Conservation (phyloP, 2,797 vertebrate genomes). For the Oreortyx pictus region DNA sequence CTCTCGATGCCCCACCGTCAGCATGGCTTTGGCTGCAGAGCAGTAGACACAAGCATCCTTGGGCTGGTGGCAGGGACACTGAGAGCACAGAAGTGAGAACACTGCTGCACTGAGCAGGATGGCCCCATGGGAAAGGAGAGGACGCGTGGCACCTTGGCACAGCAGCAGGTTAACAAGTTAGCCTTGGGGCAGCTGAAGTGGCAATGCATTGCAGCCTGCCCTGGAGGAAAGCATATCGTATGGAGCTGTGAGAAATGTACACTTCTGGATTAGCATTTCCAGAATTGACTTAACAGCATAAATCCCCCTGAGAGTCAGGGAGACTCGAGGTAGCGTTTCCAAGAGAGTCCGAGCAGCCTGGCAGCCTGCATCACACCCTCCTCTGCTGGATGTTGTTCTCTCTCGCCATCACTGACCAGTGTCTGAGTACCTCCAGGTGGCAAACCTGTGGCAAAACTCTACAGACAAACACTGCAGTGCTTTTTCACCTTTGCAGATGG, state of each 20-base stretch:
- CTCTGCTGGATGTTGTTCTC: neutral
- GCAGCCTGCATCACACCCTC: neutral
- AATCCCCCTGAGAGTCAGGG: neutral
- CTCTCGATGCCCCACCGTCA: neutral
- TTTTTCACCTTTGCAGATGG: constrained; percentile 1
- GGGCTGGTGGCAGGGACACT: neutral
- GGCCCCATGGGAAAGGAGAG: neutral
- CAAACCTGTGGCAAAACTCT: neutral
- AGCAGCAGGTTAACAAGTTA: neutral
- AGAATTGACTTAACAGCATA: neutral
- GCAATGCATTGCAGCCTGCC: neutral
- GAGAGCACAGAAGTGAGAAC: neutral
- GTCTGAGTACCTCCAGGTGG: neutral
- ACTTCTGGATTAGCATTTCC: neutral
- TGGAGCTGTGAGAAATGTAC: neutral
- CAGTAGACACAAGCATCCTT: neutral
- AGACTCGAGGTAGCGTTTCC: neutral
- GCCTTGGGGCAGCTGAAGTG: neutral
- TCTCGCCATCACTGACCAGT: neutral
- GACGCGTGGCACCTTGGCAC: neutral
- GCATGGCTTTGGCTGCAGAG: neutral
- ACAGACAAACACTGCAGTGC: neutral
- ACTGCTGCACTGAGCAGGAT: neutral
- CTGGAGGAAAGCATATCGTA: neutral
- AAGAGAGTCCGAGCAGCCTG: neutral